Conservation (phyloP, 1,140 invertebrate genomes). For the Hydropsyche tenuis region DNA sequence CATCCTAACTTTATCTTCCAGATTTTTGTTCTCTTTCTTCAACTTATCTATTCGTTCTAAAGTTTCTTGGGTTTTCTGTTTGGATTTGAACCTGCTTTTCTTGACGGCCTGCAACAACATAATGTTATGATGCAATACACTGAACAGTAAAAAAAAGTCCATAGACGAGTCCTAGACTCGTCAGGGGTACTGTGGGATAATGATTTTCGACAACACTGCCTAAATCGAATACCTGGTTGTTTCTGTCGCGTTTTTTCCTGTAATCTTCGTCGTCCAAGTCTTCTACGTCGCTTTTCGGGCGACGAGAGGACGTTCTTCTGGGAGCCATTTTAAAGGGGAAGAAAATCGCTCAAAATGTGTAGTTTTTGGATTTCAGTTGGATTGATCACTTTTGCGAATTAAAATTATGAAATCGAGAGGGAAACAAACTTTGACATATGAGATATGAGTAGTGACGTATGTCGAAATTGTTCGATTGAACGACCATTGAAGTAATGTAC, state of each 20-base stretch:
- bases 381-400: too few species aligned
- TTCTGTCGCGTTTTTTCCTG: slow-evolving; percentile 77
- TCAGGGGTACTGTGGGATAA: too few species aligned
- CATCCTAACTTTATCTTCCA: slow-evolving; percentile 87
- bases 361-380: too few species aligned
- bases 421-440: background rate
- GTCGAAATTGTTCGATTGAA: background rate
- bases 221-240: slow-evolving; percentile 73
- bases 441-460: too few species aligned
- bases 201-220: too few species aligned
- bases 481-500: too few species aligned
- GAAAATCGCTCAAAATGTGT: background rate
- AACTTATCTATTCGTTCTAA: slow-evolving; percentile 78
- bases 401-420: too few species aligned
- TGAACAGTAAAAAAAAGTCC: too few species aligned
- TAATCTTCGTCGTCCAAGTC: slow-evolving; percentile 82
- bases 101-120: slow-evolving; percentile 76
- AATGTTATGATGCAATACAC: slow-evolving; percentile 6
- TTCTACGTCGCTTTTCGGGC: slow-evolving; percentile 57
- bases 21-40: slow-evolving; percentile 80
- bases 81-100: slow-evolving; percentile 86
- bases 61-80: slow-evolving; percentile 82
- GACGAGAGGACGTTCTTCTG: slow-evolving; percentile 25
- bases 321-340: slow-evolving; percentile 42
- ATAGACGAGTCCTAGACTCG: too few species aligned